Conservation (phyloP, 2,888 invertebrate genomes). For the Anarsia innoxiella region DNA sequence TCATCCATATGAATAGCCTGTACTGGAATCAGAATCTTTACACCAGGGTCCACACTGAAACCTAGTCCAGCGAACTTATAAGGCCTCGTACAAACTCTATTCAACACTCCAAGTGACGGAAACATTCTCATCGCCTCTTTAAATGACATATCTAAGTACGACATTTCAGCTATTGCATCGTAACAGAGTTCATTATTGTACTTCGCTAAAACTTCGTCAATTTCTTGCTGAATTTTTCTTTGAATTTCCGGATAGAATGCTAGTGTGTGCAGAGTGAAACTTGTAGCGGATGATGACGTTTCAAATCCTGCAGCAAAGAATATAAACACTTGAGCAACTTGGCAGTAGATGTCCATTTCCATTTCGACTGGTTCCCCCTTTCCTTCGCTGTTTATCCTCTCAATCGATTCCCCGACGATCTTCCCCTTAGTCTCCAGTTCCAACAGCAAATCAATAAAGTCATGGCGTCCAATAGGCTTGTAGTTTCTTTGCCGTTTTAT, state of each 20-base stretch:
- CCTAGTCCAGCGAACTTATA: constrained; percentile 26
- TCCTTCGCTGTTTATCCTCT: constrained; percentile 26
- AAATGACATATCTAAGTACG: constrained; percentile 31
- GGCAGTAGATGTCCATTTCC: constrained; percentile 21
- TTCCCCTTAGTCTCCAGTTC: constrained; percentile 29
- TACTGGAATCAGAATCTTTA: constrained; percentile 23
- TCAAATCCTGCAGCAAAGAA: constrained; percentile 31
- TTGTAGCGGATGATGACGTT: constrained; percentile 38
- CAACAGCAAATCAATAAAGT: constrained; percentile 32
- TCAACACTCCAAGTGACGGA: constrained; percentile 23
- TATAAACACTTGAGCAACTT: constrained; percentile 15
- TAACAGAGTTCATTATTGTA: constrained; percentile 28
- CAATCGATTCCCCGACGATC: constrained; percentile 29
- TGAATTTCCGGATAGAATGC: constrained; percentile 42
- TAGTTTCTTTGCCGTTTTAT: constrained; percentile 27
- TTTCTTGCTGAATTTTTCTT: constrained; percentile 33
- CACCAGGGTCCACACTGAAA: constrained; percentile 26
- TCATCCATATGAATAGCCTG: constrained; percentile 29
- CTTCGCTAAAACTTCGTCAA: constrained; percentile 29
- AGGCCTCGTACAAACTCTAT: constrained; percentile 20
- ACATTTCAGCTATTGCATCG: constrained; percentile 35
- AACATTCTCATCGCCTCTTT: constrained; percentile 28
- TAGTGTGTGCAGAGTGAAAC: constrained; percentile 37
- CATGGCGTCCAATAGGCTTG: constrained; percentile 26
- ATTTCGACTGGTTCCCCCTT: constrained; percentile 23